These are phyloP conservation scores for Apotomis turbidana DNA, from an alignment of 2,888 invertebrate genomes.

Conservation along the genomic window DNA sequence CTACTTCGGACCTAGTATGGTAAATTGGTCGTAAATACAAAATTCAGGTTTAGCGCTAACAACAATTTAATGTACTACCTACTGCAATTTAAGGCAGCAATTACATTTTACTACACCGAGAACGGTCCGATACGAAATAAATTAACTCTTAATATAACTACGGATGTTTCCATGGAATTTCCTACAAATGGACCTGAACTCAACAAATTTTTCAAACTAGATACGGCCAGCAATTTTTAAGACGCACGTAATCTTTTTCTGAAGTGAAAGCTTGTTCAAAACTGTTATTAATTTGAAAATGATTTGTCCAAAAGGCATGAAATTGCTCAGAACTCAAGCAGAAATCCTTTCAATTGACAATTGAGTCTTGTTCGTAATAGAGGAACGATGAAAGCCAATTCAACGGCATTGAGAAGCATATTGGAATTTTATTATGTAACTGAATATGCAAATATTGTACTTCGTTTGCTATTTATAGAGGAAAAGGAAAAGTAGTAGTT, in stretches of 20 bases:
- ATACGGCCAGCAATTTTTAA: not conserved
- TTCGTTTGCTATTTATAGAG: no score
- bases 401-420: not conserved
- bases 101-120: conserved; percentile 15
- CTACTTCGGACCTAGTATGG: conserved; percentile 14
- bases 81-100: conserved; percentile 12
- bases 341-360: conserved; percentile 53
- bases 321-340: conserved; percentile 55
- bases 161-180: not conserved
- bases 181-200: not conserved
- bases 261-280: conserved; percentile 58
- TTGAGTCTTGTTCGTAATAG: conserved; percentile 14
- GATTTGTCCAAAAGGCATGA: conserved; percentile 60
- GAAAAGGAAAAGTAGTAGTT: no score
- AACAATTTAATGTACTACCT: conserved; percentile 24
- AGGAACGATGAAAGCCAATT: conserved; percentile 21
- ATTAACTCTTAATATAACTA: not conserved
- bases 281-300: conserved; percentile 54
- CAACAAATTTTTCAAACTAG: not conserved
- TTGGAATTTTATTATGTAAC: conserved; percentile 12
- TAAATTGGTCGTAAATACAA: conserved; percentile 35
- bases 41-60: conserved; percentile 24
- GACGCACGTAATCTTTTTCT: conserved; percentile 9
- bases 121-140: conserved; percentile 2
- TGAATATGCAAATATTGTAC: conserved; percentile 5